Conservation (phyloP, 2,888 invertebrate species). For the Choristoneura rosaceana region DNA sequence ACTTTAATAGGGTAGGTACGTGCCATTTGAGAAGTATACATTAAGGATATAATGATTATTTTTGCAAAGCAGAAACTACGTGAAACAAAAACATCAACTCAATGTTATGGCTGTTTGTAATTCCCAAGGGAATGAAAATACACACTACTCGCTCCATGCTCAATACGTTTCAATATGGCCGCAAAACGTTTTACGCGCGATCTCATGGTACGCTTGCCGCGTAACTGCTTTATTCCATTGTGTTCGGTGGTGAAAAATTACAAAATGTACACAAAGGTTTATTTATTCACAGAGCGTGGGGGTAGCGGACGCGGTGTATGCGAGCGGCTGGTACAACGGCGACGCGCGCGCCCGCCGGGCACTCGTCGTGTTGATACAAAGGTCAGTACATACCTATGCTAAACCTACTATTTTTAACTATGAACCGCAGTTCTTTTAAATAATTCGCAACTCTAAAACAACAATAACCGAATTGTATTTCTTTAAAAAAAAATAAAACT, state of each 20-base stretch:
- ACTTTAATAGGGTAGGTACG: neutral
- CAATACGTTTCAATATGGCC: slow-evolving; percentile 1
- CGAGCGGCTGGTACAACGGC: slow-evolving; percentile 69
- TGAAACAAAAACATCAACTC: neutral
- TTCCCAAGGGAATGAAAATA: neutral
- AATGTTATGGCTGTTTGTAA: neutral
- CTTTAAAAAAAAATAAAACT: neutral
- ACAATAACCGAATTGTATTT: no score
- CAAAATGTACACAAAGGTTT: slow-evolving; percentile 17
- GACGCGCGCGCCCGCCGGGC: slow-evolving; percentile 63
- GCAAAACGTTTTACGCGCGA: slow-evolving; percentile 8
- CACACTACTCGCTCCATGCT: neutral
- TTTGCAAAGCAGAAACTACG: neutral
- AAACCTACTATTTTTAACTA: no score
- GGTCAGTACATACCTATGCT: slow-evolving; percentile 52
- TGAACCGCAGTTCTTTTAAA: neutral
- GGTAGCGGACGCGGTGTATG: slow-evolving; percentile 69
- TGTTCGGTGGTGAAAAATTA: slow-evolving; percentile 2
- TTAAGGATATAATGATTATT: neutral
- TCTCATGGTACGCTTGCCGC: neutral
- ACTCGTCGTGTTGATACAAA: slow-evolving; percentile 65
- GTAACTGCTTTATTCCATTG: slow-evolving; percentile 14
- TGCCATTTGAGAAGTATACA: neutral
- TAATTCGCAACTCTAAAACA: neutral
- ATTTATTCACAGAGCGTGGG: slow-evolving; percentile 62